These are phyloP conservation scores for Lordiphosa collinella DNA, from an alignment of 1,140 invertebrate species.

Conservation along the genomic window DNA sequence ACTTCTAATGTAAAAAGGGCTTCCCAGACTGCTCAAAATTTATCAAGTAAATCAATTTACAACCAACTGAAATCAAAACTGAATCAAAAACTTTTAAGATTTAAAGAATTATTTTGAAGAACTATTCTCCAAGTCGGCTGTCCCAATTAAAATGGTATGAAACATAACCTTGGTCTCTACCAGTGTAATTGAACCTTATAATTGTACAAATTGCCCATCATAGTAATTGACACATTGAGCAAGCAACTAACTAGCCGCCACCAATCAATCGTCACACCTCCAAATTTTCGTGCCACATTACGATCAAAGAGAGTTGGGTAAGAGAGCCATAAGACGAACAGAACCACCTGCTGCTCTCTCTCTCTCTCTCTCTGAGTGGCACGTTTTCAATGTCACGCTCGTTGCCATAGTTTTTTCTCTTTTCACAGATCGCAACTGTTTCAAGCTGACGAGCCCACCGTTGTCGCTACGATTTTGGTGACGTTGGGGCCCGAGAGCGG, in stretches of 20 bases:
- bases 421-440: background rate
- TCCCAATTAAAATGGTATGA: no score
- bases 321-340: no score
- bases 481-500: background rate
- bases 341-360: conserved; percentile 12
- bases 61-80: no score
- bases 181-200: conserved; percentile 35
- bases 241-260: background rate
- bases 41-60: no score
- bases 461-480: no score
- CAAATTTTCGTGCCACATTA: conserved; percentile 5
- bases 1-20: no score
- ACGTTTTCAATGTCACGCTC: conserved; percentile 29
- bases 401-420: background rate
- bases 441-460: background rate
- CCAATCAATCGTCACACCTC: conserved; percentile 44
- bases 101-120: no score
- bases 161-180: conserved; percentile 31
- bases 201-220: conserved; percentile 27
- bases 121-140: no score
- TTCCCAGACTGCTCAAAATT: no score
- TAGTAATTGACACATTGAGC: conserved; percentile 16
- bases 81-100: no score
- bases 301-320: background rate
- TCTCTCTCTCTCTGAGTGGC: no score